Percentiles rank a stretch among this genome's conserved stretches.
These are phyloP conservation scores for Medauroidea extradentata DNA, from an alignment of 1,140 invertebrate genomes.

Conservation along the genomic window DNA sequence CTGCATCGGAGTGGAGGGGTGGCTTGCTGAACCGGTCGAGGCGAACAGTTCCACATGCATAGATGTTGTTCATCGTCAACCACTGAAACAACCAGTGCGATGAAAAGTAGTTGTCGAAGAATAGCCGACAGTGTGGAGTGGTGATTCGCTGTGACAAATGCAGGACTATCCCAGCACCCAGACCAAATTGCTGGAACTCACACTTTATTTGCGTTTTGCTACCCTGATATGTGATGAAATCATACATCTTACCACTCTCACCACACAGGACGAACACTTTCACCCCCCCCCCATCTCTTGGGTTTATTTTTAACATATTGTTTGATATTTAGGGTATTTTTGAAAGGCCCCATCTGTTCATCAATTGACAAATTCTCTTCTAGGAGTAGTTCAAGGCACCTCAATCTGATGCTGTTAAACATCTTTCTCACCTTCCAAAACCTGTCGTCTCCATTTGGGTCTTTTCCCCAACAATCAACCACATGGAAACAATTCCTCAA, in stretches of 20 bases:
- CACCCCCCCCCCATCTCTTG: too few species aligned
- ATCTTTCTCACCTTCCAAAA: conserved; percentile 24
- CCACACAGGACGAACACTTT: conserved; percentile 10
- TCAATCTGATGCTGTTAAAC: background rate
- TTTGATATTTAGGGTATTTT: background rate
- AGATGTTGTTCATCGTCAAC: conserved; percentile 3
- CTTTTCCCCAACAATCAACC: conserved; percentile 9
- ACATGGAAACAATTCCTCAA: conserved; percentile 16
- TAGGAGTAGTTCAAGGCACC: conserved; percentile 3
- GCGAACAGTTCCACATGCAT: conserved; percentile 15
- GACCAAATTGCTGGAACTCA: conserved; percentile 3
- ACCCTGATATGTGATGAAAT: conserved; percentile 20
- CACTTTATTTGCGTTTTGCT: conserved; percentile 1
- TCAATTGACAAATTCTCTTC: conserved; percentile 19
- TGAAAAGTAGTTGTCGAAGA: conserved; percentile 22
- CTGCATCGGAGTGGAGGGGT: conserved; percentile 11
- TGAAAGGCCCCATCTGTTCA: conserved; percentile 14
- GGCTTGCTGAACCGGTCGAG: conserved; percentile 11
- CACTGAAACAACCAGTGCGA: conserved; percentile 8
- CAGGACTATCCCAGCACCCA: conserved; percentile 18
- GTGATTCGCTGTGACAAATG: conserved; percentile 7
- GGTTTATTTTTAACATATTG: too few species aligned
- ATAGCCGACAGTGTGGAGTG: conserved; percentile 17
- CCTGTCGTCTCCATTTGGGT: background rate
- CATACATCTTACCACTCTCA: conserved; percentile 10